Conservation (phyloP, 1,140 invertebrate species). For the Brachionus paranguensis region DNA sequence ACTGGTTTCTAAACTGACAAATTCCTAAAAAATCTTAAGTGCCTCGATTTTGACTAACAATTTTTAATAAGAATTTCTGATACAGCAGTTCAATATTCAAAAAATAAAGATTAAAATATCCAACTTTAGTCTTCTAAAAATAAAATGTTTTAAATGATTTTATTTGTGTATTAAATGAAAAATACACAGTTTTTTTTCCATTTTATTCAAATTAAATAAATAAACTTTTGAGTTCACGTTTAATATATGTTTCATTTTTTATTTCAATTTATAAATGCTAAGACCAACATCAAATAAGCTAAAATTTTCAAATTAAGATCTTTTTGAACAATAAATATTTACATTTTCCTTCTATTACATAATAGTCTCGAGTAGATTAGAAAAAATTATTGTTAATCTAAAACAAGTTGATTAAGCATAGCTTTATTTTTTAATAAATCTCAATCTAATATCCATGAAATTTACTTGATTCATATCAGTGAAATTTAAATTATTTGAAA, state of each 20-base stretch:
- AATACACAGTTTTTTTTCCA: neutral
- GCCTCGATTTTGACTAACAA: too few species aligned
- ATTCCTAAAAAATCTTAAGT: too few species aligned
- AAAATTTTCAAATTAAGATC: neutral
- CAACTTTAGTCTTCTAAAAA: too few species aligned
- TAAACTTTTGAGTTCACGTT: neutral
- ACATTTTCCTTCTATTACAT: neutral
- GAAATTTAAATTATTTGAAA: neutral
- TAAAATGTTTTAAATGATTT: too few species aligned
- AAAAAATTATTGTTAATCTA: neutral
- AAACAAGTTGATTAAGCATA: neutral
- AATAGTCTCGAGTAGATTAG: neutral
- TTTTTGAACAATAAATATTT: neutral
- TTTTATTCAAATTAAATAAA: neutral
- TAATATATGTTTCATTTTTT: neutral
- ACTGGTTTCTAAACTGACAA: too few species aligned
- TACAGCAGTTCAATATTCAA: too few species aligned
- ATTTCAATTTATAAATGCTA: neutral
- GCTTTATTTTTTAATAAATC: neutral
- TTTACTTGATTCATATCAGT: neutral
- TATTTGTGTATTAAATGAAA: neutral
- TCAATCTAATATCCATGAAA: neutral
- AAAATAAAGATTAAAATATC: too few species aligned
- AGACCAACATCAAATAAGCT: neutral
- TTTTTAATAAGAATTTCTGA: too few species aligned